phyloP scores from a whole-genome alignment of 2,888 invertebrate species.

The Drosophila neonasuta region DNA sequence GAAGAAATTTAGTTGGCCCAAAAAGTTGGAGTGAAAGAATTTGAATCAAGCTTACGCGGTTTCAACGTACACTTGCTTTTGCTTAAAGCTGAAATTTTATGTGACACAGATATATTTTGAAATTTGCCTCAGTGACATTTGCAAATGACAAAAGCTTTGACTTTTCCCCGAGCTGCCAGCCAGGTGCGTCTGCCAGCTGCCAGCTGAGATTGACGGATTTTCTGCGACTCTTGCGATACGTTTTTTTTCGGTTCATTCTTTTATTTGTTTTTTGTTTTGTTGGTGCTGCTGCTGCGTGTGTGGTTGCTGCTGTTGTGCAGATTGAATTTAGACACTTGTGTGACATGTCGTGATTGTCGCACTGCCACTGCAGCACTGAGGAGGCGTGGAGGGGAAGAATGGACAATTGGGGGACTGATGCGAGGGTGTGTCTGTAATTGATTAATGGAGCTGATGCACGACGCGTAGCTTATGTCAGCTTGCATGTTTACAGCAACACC shows the following conservation, averaged over 20 bases:
- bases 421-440: constrained; percentile 72
- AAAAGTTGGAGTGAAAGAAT: constrained; percentile 5
- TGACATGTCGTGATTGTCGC: constrained; percentile 59
- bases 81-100: constrained; percentile 32
- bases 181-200: constrained; percentile 16
- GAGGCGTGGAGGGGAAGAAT: not conserved
- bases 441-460: constrained; percentile 76
- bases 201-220: constrained; percentile 45
- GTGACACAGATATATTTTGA: constrained; percentile 21
- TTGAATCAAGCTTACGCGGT: constrained; percentile 6
- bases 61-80: constrained; percentile 25
- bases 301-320: constrained; percentile 18
- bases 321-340: constrained; percentile 60
- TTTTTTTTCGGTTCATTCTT: not conserved
- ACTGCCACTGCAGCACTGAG: constrained; percentile 16
- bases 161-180: constrained; percentile 35
- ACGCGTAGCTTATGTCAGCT: constrained; percentile 66
- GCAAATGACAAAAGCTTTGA: constrained; percentile 23
- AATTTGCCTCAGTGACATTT: constrained; percentile 32
- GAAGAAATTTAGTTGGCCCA: constrained; percentile 7
- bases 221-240: constrained; percentile 14
- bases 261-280: not conserved
- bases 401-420: not conserved
- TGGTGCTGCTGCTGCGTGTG: constrained; percentile 1
- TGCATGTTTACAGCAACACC: constrained; percentile 51